Evolutionary conservation across 2,113 vertebrate species (phyloP).

Genomic region (Gasterosteus aculeatus): DNA sequence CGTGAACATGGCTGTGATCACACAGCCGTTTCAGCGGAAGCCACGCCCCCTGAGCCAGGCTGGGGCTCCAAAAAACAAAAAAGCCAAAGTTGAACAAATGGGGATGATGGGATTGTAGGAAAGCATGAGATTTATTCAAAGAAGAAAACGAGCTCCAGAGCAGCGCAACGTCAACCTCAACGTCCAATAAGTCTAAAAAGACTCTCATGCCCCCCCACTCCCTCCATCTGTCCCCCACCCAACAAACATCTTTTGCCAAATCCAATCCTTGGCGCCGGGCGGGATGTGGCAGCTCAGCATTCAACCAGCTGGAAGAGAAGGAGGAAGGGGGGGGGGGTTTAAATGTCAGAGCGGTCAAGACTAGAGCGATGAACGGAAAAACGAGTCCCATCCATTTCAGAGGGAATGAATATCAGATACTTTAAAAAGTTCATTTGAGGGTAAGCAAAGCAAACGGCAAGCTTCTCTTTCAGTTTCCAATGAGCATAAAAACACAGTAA

Average conservation of each 20-base stretch:
- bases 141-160: slow-evolving; percentile 20
- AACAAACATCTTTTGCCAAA: slow-evolving; percentile 4
- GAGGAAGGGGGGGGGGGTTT: slow-evolving; percentile 26
- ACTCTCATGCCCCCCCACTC: background rate
- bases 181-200: slow-evolving; percentile 24
- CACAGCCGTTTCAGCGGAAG: too few relatives aligned
- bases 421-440: background rate
- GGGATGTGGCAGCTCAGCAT: slow-evolving; percentile 60
- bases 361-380: background rate
- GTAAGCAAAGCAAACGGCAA: background rate
- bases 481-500: background rate
- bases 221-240: slow-evolving; percentile 9
- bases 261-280: slow-evolving; percentile 47
- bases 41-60: too few relatives aligned
- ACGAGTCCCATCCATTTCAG: background rate
- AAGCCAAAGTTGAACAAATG: background rate
- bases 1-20: too few relatives aligned
- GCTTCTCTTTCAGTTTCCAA: background rate
- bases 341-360: slow-evolving; percentile 3
- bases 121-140: slow-evolving; percentile 73
- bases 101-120: slow-evolving; percentile 65
- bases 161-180: slow-evolving; percentile 22
- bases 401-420: background rate
- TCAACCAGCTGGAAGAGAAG: slow-evolving; percentile 81
- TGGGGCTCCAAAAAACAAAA: background rate